phyloP scores from a whole-genome alignment of 2,888 invertebrate genomes.

The Temnothorax ravouxi region DNA sequence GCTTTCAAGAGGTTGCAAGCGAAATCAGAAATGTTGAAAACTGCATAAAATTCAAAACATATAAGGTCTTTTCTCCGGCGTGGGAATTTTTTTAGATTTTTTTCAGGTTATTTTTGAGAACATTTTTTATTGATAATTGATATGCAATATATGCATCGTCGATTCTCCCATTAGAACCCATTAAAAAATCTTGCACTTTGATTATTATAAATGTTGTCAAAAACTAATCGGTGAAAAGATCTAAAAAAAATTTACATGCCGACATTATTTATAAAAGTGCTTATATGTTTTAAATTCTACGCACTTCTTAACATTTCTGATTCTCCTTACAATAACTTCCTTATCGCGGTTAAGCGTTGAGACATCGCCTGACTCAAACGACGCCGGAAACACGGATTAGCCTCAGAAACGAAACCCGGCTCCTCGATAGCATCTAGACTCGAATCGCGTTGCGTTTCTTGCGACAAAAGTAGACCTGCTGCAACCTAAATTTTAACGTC shows the following conservation, averaged over 20 bases:
- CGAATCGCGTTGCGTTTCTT: not conserved
- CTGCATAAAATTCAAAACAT: not conserved
- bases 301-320: not conserved
- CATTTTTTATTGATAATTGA: not conserved
- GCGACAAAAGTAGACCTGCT: slow-evolving; percentile 20
- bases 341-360: not conserved
- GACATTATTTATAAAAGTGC: not conserved
- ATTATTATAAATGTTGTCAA: not conserved
- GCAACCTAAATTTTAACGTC: slow-evolving; percentile 17
- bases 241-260: not conserved
- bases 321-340: not conserved
- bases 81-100: not conserved
- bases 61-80: not conserved
- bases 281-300: not conserved
- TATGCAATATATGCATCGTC: not conserved
- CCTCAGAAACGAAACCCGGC: slow-evolving; percentile 2
- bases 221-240: not conserved
- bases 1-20: not conserved
- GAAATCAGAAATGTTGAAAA: not conserved
- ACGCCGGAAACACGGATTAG: not conserved
- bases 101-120: not conserved
- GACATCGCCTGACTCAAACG: slow-evolving; percentile 2
- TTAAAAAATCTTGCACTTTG: not conserved
- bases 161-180: not conserved
- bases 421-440: not conserved